phyloP scores from a whole-genome alignment of 2,113 vertebrate species.

The Heteronetta atricapilla region DNA sequence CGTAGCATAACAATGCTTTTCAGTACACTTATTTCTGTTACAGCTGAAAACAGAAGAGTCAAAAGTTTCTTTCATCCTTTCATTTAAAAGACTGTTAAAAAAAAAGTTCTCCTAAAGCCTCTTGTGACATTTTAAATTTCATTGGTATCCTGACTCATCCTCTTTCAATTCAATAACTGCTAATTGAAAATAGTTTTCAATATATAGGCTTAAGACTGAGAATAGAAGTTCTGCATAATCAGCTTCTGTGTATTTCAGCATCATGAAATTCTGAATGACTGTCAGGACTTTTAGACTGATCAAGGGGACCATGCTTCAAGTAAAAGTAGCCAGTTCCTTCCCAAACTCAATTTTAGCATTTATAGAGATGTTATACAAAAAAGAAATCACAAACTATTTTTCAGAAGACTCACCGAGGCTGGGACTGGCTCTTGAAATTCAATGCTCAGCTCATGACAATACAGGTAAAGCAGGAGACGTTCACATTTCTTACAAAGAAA shows the following conservation, averaged over 20 bases:
- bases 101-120: neutral
- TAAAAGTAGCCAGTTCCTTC: neutral
- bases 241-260: neutral
- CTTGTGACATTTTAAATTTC: neutral
- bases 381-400: neutral
- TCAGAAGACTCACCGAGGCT: slow-evolving; percentile 86
- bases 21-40: neutral
- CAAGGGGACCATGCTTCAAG: neutral
- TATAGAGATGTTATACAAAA: neutral
- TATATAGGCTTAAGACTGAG: neutral
- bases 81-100: neutral
- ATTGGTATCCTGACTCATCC: neutral
- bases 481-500: slow-evolving; percentile 89
- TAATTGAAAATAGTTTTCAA: neutral
- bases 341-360: neutral
- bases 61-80: neutral
- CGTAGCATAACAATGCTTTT: neutral
- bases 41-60: neutral
- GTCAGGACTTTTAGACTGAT: neutral
- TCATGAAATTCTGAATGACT: neutral
- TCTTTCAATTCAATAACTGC: neutral
- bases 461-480: slow-evolving; percentile 93
- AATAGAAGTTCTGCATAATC: neutral
- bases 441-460: slow-evolving; percentile 95
- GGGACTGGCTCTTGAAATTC: slow-evolving; percentile 96